Conservation (phyloP, 2,797 vertebrate species). For the Gymnoscopelus braueri region DNA sequence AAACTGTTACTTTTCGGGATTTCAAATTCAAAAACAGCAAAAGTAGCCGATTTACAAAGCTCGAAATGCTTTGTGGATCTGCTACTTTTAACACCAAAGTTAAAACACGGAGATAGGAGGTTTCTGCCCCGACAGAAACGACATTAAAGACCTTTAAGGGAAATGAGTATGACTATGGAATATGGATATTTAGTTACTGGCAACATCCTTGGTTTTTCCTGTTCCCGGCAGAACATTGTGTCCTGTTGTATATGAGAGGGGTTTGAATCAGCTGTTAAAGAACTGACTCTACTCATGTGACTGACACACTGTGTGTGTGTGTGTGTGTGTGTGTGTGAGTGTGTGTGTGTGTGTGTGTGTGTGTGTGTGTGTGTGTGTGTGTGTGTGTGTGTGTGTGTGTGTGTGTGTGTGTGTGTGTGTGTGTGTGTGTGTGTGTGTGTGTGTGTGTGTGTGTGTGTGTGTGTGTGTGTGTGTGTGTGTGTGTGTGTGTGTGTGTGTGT, state of each 20-base stretch:
- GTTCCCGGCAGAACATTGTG: conserved; percentile 18
- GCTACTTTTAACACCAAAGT: no score
- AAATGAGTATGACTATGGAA: background rate
- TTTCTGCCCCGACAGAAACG: no score
- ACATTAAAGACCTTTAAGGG: background rate
- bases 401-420: conserved; percentile 17
- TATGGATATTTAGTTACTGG: background rate
- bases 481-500: background rate
- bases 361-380: background rate
- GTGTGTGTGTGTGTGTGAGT: conserved; percentile 6
- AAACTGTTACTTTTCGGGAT: no score
- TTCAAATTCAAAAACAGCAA: no score
- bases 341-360: background rate
- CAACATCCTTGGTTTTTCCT: conserved; percentile 2
- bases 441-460: conserved; percentile 11
- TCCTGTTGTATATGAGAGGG: conserved; percentile 26
- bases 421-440: no score
- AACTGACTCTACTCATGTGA: conserved; percentile 51
- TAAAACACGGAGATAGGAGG: no score
- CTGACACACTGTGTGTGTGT: background rate
- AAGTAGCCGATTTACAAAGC: no score
- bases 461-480: background rate
- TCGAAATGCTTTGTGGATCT: no score
- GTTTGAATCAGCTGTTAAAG: conserved; percentile 43
- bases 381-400: background rate